These are phyloP conservation scores for Aphelenchoides fujianensis DNA, from an alignment of 1,140 invertebrate species.

Conservation along the genomic window DNA sequence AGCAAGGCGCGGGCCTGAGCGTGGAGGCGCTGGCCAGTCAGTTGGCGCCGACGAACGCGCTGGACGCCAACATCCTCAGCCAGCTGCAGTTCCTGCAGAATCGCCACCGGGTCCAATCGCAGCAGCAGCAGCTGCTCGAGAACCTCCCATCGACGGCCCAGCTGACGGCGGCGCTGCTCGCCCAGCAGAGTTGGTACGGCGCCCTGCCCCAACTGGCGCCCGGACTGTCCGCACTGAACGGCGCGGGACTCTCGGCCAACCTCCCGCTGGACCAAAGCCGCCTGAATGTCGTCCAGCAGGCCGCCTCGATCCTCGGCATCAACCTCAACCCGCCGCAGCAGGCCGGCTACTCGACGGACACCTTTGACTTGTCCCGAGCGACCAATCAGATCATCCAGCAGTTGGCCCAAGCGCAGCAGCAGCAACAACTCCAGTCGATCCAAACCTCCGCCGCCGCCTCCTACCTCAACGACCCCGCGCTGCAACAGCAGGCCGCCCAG, in stretches of 20 bases:
- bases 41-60: background rate
- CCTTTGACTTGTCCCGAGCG: background rate
- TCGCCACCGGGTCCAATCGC: background rate
- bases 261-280: background rate
- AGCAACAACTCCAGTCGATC: background rate
- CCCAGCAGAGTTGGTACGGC: background rate
- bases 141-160: background rate
- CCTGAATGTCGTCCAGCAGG: background rate
- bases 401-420: background rate
- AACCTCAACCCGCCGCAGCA: background rate
- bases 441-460: background rate
- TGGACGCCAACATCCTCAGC: too few species aligned
- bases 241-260: background rate
- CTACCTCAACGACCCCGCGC: background rate
- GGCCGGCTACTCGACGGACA: background rate
- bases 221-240: background rate
- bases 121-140: background rate
- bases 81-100: conserved; percentile 15
- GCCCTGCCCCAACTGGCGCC: background rate
- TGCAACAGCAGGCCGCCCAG: conserved; percentile 10
- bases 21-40: background rate
- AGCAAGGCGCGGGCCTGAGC: background rate
- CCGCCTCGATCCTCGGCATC: background rate
- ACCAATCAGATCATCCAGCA: background rate
- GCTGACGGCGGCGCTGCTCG: background rate